Evolutionary conservation across 1,140 invertebrate species (phyloP).

Genomic region (Asobara japonica): DNA sequence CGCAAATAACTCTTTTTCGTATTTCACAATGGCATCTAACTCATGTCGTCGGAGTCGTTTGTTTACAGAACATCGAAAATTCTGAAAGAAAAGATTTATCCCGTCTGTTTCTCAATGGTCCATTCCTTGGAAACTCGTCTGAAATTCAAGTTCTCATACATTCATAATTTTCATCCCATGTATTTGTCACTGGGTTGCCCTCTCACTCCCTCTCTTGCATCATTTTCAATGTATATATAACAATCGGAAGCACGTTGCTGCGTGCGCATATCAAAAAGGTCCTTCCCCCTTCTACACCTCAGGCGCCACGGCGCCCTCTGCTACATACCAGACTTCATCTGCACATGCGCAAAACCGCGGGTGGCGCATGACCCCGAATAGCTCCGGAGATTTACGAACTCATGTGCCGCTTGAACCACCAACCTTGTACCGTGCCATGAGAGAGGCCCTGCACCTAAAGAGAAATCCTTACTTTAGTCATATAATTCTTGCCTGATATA

Average conservation of each 20-base stretch:
- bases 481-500: too few relatives aligned
- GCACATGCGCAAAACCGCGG: constrained; percentile 14
- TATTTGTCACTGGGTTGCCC: neutral
- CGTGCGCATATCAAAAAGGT: neutral
- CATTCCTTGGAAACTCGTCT: too few relatives aligned
- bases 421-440: constrained; percentile 29
- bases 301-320: neutral
- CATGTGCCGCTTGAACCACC: constrained; percentile 17
- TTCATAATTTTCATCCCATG: neutral
- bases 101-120: too few relatives aligned
- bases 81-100: too few relatives aligned
- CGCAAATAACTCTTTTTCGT: too few relatives aligned
- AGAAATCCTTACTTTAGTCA: too few relatives aligned
- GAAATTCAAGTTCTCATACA: neutral
- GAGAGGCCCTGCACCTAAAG: constrained; percentile 25
- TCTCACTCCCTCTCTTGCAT: constrained; percentile 1
- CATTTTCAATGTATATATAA: neutral
- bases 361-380: constrained; percentile 36
- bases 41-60: too few relatives aligned
- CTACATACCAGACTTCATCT: constrained; percentile 1
- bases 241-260: neutral
- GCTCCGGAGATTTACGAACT: constrained; percentile 35
- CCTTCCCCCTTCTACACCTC: neutral
- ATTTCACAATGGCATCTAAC: too few relatives aligned
- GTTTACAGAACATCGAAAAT: too few relatives aligned